Evolutionary conservation across 2,797 vertebrate species (phyloP), one percentile per base, ranked within the genome.

Genomic region (Lates japonicus): DNA sequence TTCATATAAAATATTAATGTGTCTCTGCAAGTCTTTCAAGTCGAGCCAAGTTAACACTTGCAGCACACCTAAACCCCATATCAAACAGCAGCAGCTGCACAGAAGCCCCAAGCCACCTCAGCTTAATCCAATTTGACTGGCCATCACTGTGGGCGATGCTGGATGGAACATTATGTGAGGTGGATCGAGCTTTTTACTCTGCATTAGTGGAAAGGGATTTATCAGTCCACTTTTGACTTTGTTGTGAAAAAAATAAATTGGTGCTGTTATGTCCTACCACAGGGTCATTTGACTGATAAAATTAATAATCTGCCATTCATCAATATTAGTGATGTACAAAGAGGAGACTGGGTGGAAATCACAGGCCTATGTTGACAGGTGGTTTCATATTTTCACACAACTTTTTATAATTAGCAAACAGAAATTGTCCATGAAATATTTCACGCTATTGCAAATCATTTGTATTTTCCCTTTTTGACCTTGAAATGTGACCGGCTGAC

Each of bases 81-180:
- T 96, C 95, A 95, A 95, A 93, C 92, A 76, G 91, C 84, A 90
- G 84, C 95, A 96, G 95, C 94, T 95, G 95, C 88, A 92, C 90
- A 92, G 88, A 87, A 91, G 93, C 95, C 95, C 91, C 87, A 71
- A 95, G 95, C 93, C 93, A 95, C 92, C 89, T 92, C 94, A 90
- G 91, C 92, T 90, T 95, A 95, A 96, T 96, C 94, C 95, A 96
- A 95, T 96, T 95, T 94, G 93, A 96, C 91, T 94, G 94, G 94
- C 94, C 94, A 95, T 95, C 93, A 94, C 94, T 95, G 93, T 93
- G 89, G 94, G 95, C 91, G 84, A 94, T 92, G 92, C 93, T 93
- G 92, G 91, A 93, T 94, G 88, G 88, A 93, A 92, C 91, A 92
- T 93, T 92, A 91, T 95, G 92, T 88, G 88, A 92, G 90, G 89